Percentiles rank a stretch among this genome's conserved stretches.
Evolutionary conservation across 2,113 vertebrate species (phyloP).

Genomic region (Siphamia tubifer): DNA sequence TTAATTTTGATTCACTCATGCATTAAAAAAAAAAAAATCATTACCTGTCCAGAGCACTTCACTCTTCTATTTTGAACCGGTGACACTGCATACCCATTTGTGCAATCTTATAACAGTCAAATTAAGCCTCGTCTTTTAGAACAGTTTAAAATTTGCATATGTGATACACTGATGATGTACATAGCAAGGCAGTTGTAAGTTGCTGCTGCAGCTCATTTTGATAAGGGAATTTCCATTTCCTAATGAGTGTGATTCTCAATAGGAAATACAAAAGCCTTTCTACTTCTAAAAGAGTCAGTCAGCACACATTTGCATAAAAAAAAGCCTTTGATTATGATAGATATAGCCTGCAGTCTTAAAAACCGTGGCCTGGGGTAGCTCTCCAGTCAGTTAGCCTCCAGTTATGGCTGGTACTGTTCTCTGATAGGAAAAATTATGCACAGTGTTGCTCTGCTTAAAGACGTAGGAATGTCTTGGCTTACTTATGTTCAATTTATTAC

Average conservation of each 20-base stretch:
- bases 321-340: slow-evolving; percentile 73
- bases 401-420: slow-evolving; percentile 64
- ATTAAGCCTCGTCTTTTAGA: slow-evolving; percentile 8
- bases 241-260: slow-evolving; percentile 67
- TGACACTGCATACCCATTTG: no score
- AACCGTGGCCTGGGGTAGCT: slow-evolving; percentile 69
- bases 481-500: slow-evolving; percentile 39
- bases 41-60: no score
- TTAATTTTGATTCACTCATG: no score
- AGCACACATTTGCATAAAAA: slow-evolving; percentile 73
- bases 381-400: slow-evolving; percentile 66
- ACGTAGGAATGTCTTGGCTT: slow-evolving; percentile 27
- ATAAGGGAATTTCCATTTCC: slow-evolving; percentile 54
- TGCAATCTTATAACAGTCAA: not conserved
- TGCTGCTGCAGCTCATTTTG: slow-evolving; percentile 55
- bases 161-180: slow-evolving; percentile 19
- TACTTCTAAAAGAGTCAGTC: slow-evolving; percentile 70
- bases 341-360: slow-evolving; percentile 67
- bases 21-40: no score
- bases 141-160: slow-evolving; percentile 15
- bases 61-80: no score
- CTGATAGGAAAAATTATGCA: slow-evolving; percentile 57
- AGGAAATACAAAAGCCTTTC: slow-evolving; percentile 63
- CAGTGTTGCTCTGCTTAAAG: slow-evolving; percentile 14
- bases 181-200: slow-evolving; percentile 14